phyloP scores from a whole-genome alignment of 2,113 vertebrate genomes.

The chimpanzee (Pan troglodytes) region NHGRI_mPanTro3-v2.1_pri NC_072404.2:19566001-19566500 shows the following conservation, averaged over 20 bases:
- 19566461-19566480: not conserved
- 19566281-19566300: not conserved
- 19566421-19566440: not conserved
- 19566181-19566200: not conserved
- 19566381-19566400: not conserved
- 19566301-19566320: not conserved
- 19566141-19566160: not conserved
- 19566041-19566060: not conserved
- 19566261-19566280: not conserved
- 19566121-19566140: not conserved
- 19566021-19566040: not conserved
- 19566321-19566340: not conserved
- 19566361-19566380: not conserved
- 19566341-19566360: not conserved
- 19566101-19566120: not conserved
- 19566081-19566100: not conserved
- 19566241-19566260: not conserved
- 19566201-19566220: conserved; percentile 21
- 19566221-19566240: not conserved
- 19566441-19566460: not conserved
- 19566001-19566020: not conserved
- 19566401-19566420: not conserved
- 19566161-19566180: conserved; percentile 25
- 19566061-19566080: conserved; percentile 33
- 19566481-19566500: not conserved